Evolutionary conservation across 2,113 vertebrate genomes (phyloP), one percentile per base, ranked within the genome.

Genomic region (Oncorhynchus gorbuscha): DNA sequence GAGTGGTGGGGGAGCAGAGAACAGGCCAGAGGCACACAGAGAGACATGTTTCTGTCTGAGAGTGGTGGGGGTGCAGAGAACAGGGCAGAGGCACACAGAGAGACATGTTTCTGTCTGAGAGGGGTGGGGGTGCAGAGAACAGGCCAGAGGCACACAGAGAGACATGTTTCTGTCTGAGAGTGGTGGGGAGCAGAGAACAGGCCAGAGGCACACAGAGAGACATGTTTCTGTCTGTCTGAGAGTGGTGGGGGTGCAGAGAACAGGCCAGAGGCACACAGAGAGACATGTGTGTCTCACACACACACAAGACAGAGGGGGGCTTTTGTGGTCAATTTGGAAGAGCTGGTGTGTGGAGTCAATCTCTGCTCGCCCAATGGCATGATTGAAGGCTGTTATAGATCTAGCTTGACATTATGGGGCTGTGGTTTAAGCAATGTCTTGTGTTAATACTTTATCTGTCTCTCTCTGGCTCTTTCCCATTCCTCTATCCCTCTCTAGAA

Each of bases 401-500:
- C 22, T 64, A 1, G 20, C 16, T 26, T n/a, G 61, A 64, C 61
- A 7, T 22, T 64, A 24, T 64, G 22, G 16, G 24, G 16, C 51
- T 67, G 6, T 14, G 39, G 39, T 45, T 11, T 28, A 28, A 67
- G 26, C 24, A 11, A 26, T 14, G 14, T 26, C 12, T 30, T 30
- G 35, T 5, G 18, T 16, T 55, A 22, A 32, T 45, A 39, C 20
- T 26, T 26, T 35, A 13, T 49, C 9, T 16, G 8, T 16, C 28
- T 51, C 13, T 72, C 20, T 11, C 39, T 45, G 39, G 9, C 39
- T 45, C 39, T 11, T 45, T 45, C 11, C 18, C 16, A 0, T 39
- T 65, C 39, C 9, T 11, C 39, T 8, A 39, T 73, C 81, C 48
- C 80, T 76, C 65, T 22, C 48, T 77, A 99, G 98, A 99, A 98